These are phyloP conservation scores for Crotalus viridis DNA, from an alignment of 2,113 vertebrate genomes.

Conservation along the genomic window DNA sequence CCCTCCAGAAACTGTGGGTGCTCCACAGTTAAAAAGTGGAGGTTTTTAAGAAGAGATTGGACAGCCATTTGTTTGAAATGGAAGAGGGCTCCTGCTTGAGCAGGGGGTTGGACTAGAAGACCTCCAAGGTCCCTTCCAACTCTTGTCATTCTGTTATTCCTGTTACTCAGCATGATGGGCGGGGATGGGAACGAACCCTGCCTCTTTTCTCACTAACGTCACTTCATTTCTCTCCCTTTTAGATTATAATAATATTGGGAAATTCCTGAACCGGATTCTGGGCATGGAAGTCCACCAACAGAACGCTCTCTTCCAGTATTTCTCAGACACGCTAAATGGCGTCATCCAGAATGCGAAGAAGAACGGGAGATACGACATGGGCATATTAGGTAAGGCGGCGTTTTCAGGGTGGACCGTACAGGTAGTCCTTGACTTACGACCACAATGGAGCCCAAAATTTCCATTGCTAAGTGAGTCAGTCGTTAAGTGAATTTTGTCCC, in stretches of 20 bases:
- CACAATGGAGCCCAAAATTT: background rate
- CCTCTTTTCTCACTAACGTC: background rate
- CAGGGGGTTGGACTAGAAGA: too few relatives aligned
- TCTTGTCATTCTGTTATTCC: too few relatives aligned
- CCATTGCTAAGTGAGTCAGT: background rate
- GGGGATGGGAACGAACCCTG: background rate
- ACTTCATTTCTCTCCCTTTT: background rate
- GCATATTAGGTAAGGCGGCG: slow-evolving; percentile 84
- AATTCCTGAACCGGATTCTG: slow-evolving; percentile 95
- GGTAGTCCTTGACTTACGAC: background rate
- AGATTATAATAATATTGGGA: slow-evolving; percentile 99
- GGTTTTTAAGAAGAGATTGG: too few relatives aligned
- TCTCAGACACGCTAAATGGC: slow-evolving; percentile 89
- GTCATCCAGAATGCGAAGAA: slow-evolving; percentile 97
- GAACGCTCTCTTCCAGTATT: slow-evolving; percentile 97
- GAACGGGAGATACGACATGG: slow-evolving; percentile 97
- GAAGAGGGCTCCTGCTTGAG: too few relatives aligned
- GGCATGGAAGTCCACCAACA: slow-evolving; percentile 98
- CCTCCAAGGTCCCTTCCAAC: too few relatives aligned
- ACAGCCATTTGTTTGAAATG: too few relatives aligned
- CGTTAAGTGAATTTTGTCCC: background rate
- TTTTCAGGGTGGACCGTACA: background rate
- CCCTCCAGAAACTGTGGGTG: too few relatives aligned
- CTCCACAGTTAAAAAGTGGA: too few relatives aligned
- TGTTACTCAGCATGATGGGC: too few relatives aligned